Base-by-base conservation (phyloP, 2,797 vertebrate species). In the Zalophus californianus region DNA sequence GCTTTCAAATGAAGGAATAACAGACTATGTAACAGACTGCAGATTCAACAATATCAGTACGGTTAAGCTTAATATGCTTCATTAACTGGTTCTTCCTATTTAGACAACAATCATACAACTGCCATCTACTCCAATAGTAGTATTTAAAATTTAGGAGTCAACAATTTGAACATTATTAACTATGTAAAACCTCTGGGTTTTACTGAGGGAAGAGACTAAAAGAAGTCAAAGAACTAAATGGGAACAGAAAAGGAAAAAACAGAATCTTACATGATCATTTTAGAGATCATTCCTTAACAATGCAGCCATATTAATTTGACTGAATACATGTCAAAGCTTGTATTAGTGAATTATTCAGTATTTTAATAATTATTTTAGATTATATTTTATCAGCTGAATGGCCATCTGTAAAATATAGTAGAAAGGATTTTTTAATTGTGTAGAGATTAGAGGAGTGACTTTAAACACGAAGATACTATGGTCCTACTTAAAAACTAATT, bases 311-410 rank as follows among this genome's bases (percentile, higher is more conserved):
- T 77, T 86, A 85, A 83, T 70, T n/a, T 82, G 64, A 62, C 44
- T 89, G 48, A 95, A 94, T 95, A 92, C 44, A 87, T n/a, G 32
- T 54, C 87, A 92, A 93, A 75, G 18, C 21, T 86, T 79, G 75
- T 2, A 54, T 27, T 20, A 92, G 58, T 79, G 14, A 94, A 80
- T 62, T 91, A 96, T 50, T 82, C 15, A 93, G 16, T 44, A 72
- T 84, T 73, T 84, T 58, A 38, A 50, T 75, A 84, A 84, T 91
- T 92, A 95, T 64, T 90, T 96, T 80, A 35, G 56, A 85, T 77
- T 94, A 58, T 78, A 87, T 50, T 80, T 88, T 66, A 89, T 94
- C 86, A 92, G 35, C 14, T 77, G 14, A 90, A 87, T 86, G 20
- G 2, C 5, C 35, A 44, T 80, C 18, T 86, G 16, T 83, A 91